Conservation (phyloP, 2,888 invertebrate genomes). For the Hirudinaria manillensis region DNA sequence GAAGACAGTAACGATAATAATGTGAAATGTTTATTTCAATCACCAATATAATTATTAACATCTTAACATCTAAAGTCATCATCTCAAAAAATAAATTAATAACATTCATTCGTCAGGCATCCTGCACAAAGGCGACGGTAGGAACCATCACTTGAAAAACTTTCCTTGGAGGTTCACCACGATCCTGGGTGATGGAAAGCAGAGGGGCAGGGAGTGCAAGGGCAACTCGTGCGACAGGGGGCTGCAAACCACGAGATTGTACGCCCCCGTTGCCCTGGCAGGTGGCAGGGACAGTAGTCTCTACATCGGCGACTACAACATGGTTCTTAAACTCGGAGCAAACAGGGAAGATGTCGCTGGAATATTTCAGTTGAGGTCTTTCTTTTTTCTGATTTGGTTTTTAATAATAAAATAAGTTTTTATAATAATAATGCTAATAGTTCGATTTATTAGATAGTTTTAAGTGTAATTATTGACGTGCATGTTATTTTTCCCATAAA, state of each 20-base stretch:
- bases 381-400: neutral
- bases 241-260: neutral
- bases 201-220: neutral
- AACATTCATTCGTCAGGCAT: conserved; percentile 63
- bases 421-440: neutral
- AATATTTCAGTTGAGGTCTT: conserved; percentile 50
- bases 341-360: conserved; percentile 61
- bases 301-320: conserved; percentile 93
- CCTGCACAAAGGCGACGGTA: conserved; percentile 93
- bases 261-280: conserved; percentile 83
- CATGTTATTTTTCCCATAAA: no score
- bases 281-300: conserved; percentile 92
- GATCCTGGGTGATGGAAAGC: conserved; percentile 8
- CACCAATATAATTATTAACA: no score
- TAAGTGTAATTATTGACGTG: neutral
- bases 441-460: neutral
- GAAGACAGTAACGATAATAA: conserved; percentile 1
- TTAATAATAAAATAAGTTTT: neutral
- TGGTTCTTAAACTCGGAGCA: conserved; percentile 55
- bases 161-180: neutral
- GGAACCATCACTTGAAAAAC: conserved; percentile 79
- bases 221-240: neutral
- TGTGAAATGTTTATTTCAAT: neutral
- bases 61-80: no score
- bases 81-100: neutral